phyloP scores from a whole-genome alignment of 2,113 vertebrate genomes.

The Taxidea taxus region DNA sequence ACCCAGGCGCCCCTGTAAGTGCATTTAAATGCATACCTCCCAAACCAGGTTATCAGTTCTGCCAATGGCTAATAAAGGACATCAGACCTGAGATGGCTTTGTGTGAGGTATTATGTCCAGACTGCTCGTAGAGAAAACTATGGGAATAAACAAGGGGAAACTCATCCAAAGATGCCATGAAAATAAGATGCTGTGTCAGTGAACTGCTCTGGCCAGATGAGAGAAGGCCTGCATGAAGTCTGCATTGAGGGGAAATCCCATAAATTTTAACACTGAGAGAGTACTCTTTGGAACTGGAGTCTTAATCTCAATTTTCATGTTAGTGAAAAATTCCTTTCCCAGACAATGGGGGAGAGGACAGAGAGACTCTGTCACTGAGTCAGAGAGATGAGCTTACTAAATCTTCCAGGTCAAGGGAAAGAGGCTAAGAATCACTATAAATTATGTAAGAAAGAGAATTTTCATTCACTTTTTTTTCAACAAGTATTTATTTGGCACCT shows the following conservation, averaged over 20 bases:
- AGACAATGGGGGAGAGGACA: neutral
- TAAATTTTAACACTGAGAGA: slow-evolving; percentile 25
- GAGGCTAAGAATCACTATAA: slow-evolving; percentile 29
- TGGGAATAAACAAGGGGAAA: slow-evolving; percentile 33
- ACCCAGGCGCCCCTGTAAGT: neutral
- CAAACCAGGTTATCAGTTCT: slow-evolving; percentile 22
- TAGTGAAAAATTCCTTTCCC: slow-evolving; percentile 33
- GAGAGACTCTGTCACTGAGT: slow-evolving; percentile 15
- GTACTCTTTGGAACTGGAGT: slow-evolving; percentile 38
- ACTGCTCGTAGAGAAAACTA: slow-evolving; percentile 3
- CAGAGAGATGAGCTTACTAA: slow-evolving; percentile 14
- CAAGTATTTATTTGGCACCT: slow-evolving; percentile 2
- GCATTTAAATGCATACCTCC: neutral
- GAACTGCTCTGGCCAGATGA: slow-evolving; percentile 2
- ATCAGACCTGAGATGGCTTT: slow-evolving; percentile 22
- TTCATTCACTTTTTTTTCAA: slow-evolving; percentile 11
- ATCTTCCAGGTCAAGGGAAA: neutral
- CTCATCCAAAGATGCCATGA: neutral
- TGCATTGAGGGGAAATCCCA: neutral
- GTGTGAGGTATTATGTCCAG: neutral
- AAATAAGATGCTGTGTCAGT: neutral
- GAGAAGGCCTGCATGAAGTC: neutral
- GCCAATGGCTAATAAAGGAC: neutral
- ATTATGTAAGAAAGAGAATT: neutral
- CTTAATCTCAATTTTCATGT: slow-evolving; percentile 42